Evolutionary conservation across 2,113 vertebrate species (phyloP).

Genomic region (Lepus americanus): DNA sequence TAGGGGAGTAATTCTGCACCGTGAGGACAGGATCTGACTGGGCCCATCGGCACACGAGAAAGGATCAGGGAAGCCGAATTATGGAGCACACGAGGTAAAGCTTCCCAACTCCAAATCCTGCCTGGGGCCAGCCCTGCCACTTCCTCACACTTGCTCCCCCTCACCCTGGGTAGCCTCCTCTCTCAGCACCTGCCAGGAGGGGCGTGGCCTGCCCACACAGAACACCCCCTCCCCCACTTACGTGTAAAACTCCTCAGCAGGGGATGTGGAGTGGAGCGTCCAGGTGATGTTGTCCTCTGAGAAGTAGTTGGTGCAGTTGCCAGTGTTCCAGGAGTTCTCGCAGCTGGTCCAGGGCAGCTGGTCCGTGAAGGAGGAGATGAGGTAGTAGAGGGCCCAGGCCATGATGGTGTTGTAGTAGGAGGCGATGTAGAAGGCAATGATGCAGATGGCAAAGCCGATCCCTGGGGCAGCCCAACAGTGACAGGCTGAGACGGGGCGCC

Average conservation of each 20-base stretch:
- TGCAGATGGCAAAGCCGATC: slow-evolving; percentile 97
- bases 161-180: neutral
- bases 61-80: neutral
- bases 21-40: neutral
- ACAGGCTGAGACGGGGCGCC: neutral
- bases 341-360: slow-evolving; percentile 97
- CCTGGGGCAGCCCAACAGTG: slow-evolving; percentile 84
- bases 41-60: neutral
- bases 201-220: neutral
- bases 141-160: neutral
- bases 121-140: neutral
- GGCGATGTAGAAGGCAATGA: slow-evolving; percentile 96
- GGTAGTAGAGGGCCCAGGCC: slow-evolving; percentile 99
- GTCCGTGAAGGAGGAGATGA: slow-evolving; percentile 94
- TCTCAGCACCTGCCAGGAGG: neutral
- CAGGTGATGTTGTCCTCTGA: slow-evolving; percentile 93
- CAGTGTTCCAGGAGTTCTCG: slow-evolving; percentile 95
- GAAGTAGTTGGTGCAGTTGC: slow-evolving; percentile 95
- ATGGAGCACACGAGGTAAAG: neutral
- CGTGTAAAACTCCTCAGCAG: slow-evolving; percentile 99
- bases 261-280: slow-evolving; percentile 93
- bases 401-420: slow-evolving; percentile 99
- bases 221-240: slow-evolving; percentile 91
- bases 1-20: neutral
- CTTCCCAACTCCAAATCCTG: neutral